Percentiles rank a stretch among this genome's conserved stretches.
Evolutionary conservation across 2,888 invertebrate species (phyloP).

Genomic region (Philereme transversata): DNA sequence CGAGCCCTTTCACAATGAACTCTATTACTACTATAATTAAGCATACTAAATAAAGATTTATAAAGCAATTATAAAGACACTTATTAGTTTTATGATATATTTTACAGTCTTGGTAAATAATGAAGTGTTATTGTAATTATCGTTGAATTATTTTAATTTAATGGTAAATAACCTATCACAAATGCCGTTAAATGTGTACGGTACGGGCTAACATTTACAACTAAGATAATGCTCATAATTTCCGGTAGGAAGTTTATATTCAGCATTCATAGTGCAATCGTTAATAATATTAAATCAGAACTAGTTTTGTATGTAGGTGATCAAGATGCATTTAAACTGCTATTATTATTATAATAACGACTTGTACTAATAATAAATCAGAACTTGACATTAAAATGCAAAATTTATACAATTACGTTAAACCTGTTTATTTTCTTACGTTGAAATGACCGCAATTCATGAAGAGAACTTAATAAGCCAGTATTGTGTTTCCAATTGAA

Average conservation of each 20-base stretch:
- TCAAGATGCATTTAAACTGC: constrained; percentile 23
- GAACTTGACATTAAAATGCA: constrained; percentile 21
- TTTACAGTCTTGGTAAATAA: too few relatives aligned
- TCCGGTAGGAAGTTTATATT: constrained; percentile 43
- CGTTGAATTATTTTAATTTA: too few relatives aligned
- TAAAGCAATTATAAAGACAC: too few relatives aligned
- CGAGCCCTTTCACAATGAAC: too few relatives aligned
- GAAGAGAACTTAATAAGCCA: too few relatives aligned
- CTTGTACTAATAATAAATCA: constrained; percentile 25
- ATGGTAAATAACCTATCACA: too few relatives aligned
- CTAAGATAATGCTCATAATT: constrained; percentile 24
- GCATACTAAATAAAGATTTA: too few relatives aligned
- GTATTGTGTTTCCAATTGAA: too few relatives aligned
- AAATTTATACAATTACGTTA: constrained; percentile 20
- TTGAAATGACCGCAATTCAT: too few relatives aligned
- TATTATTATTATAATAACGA: constrained; percentile 27
- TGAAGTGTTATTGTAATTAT: too few relatives aligned
- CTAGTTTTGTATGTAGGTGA: constrained; percentile 33
- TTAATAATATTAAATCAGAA: background rate
- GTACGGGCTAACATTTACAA: constrained; percentile 11
- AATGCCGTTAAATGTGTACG: constrained; percentile 4
- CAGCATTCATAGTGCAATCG: constrained; percentile 3
- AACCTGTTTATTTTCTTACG: constrained; percentile 4
- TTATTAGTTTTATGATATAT: too few relatives aligned
- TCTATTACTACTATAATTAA: too few relatives aligned